Evolutionary conservation across 2,797 vertebrate species (phyloP), one percentile per base, ranked within the genome.

Genomic region (Vipera latastei): DNA sequence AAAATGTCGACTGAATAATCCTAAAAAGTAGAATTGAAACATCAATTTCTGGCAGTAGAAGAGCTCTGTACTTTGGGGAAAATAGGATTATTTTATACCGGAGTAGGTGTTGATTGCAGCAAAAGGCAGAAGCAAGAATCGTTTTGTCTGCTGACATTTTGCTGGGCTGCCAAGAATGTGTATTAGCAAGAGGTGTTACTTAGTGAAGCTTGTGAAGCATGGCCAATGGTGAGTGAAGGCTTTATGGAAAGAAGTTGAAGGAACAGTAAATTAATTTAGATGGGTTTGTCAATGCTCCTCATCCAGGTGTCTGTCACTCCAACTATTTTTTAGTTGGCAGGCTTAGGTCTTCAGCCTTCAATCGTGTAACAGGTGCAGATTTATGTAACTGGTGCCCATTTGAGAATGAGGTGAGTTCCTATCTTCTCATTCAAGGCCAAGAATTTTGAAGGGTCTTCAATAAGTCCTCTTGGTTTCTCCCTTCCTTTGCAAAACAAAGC

Each of bases 221-320:
- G 95, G 93, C 51, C 92, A 95, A 87, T 63, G 90, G 22, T 78
- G 93, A 96, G 78, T 87, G 94, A 96, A 96, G 92, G 93, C 92
- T 96, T 93, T 88, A 90, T 0, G 0, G 91, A 96, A 97, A 94
- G 94, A 94, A 60, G 90, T 61, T 32, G 93, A 94, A 57, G 13
- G 0, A 89, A 95, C 93, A 86, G 88, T 57, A 95, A 96, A 95
- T 69, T 13, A 96, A 95, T 95, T 91, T 83, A 94, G 94, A 93
- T 2, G 0, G 61, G 5, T 88, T 1, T 90, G 92, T 91, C 90
- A 92, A 85, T 9, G 11, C 13, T 63, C 44, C 8, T 90, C 78
- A 83, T 48, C 44, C 44, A 12, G 20, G 20, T 78, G 20, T 25
- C 78, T 83, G 22, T 83, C 78, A 48, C 78, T 59, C 78, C 69